Conservation (phyloP, 2,888 invertebrate species). For the Gisinianus flammeolus region DNA sequence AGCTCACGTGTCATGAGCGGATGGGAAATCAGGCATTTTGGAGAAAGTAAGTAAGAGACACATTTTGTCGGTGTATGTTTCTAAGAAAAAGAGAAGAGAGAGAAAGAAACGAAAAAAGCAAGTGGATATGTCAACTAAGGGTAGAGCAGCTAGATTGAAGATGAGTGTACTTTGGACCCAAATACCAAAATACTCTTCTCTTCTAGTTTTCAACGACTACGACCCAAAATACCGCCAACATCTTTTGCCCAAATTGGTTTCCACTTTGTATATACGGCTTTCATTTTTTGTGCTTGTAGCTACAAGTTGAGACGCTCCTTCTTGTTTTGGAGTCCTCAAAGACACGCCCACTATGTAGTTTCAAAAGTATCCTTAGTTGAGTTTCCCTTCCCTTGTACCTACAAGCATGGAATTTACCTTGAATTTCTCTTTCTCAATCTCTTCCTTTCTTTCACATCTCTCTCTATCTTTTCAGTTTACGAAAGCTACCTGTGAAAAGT, state of each 20-base stretch:
- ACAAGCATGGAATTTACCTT: not conserved
- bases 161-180: not conserved
- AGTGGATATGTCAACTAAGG: too few species aligned
- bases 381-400: not conserved
- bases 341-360: not conserved
- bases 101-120: not conserved
- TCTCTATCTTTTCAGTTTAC: too few species aligned
- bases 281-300: not conserved
- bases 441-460: too few species aligned
- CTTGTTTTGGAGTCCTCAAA: conserved; percentile 6
- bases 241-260: conserved; percentile 22
- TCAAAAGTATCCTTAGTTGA: too few species aligned
- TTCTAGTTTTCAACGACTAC: not conserved
- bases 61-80: not conserved
- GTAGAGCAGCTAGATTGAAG: too few species aligned
- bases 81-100: too few species aligned
- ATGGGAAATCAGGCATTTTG: not conserved
- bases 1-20: not conserved
- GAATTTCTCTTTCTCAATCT: not conserved
- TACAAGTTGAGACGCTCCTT: not conserved
- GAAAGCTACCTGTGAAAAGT: not conserved
- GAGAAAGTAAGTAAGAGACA: not conserved
- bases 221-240: conserved; percentile 2
- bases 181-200: not conserved
- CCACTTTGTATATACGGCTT: conserved; percentile 25